phyloP scores from a whole-genome alignment of 2,888 invertebrate species.

The Ptychoptera contaminata region DNA sequence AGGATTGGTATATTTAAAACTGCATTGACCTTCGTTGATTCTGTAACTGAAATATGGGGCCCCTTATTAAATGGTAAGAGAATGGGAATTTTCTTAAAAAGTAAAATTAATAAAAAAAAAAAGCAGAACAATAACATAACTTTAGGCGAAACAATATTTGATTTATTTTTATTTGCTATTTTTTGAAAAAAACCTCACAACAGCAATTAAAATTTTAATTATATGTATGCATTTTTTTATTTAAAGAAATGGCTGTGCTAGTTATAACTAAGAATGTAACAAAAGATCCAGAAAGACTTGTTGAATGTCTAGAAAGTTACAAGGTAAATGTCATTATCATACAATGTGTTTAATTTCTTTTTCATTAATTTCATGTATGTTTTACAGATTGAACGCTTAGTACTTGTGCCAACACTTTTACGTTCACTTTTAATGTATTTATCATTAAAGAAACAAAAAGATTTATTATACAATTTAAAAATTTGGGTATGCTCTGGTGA shows the following conservation, averaged over 20 bases:
- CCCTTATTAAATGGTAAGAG: slow-evolving; percentile 51
- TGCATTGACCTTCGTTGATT: slow-evolving; percentile 80
- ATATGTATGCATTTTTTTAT: background rate
- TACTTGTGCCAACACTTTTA: slow-evolving; percentile 70
- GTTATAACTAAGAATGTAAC: slow-evolving; percentile 59
- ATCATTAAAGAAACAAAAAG: slow-evolving; percentile 39
- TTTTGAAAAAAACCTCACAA: background rate
- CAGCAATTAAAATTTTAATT: background rate
- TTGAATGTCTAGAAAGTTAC: slow-evolving; percentile 49
- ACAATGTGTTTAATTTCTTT: background rate
- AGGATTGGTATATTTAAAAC: slow-evolving; percentile 74
- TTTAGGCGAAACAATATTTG: background rate
- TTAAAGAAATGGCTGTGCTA: slow-evolving; percentile 40
- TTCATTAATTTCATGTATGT: slow-evolving; percentile 7
- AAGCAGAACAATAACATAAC: background rate
- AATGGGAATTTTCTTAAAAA: background rate
- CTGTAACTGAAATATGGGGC: slow-evolving; percentile 77
- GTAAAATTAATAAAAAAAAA: background rate
- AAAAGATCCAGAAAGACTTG: slow-evolving; percentile 61
- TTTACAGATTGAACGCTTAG: slow-evolving; percentile 56
- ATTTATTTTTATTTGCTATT: background rate
- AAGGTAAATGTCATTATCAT: slow-evolving; percentile 33
- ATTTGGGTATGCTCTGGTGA: slow-evolving; percentile 84
- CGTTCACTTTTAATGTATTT: slow-evolving; percentile 63
- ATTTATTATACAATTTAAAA: slow-evolving; percentile 42